phyloP scores from a whole-genome alignment of 2,113 vertebrate genomes.

The Acrocephalus kingi region DNA sequence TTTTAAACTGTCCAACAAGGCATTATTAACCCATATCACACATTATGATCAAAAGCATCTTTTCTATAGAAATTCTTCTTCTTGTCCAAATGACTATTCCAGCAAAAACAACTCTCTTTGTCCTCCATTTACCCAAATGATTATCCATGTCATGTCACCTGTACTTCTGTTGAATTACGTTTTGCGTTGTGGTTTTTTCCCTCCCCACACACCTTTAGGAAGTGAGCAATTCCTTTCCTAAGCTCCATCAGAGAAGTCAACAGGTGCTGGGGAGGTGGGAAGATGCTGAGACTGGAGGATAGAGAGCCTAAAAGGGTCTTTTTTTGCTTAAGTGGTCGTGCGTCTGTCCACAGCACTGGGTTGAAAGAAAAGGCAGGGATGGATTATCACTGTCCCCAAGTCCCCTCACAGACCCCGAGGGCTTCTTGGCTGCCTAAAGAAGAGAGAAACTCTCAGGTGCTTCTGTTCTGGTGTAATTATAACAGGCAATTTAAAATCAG shows the following conservation, averaged over 20 bases:
- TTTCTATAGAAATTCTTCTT: neutral
- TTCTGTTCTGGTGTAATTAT: neutral
- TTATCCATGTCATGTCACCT: neutral
- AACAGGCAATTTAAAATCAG: neutral
- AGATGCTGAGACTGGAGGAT: neutral
- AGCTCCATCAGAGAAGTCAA: neutral
- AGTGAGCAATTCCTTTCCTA: neutral
- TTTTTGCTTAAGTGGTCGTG: rapidly evolving
- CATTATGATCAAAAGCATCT: neutral
- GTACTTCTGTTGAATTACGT: neutral
- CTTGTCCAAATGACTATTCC: neutral
- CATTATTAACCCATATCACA: neutral
- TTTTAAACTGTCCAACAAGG: neutral
- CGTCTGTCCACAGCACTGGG: neutral
- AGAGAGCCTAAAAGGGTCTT: neutral
- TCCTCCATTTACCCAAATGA: neutral
- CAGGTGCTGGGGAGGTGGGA: neutral
- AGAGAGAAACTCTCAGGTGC: neutral
- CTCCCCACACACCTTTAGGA: neutral
- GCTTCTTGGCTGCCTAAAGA: neutral
- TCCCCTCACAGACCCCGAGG: neutral
- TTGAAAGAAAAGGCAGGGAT: neutral
- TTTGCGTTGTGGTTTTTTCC: neutral
- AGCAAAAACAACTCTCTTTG: neutral
- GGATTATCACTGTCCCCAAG: neutral